phyloP scores from a whole-genome alignment of 2,888 invertebrate species.

The Tigriopus californicus region DNA sequence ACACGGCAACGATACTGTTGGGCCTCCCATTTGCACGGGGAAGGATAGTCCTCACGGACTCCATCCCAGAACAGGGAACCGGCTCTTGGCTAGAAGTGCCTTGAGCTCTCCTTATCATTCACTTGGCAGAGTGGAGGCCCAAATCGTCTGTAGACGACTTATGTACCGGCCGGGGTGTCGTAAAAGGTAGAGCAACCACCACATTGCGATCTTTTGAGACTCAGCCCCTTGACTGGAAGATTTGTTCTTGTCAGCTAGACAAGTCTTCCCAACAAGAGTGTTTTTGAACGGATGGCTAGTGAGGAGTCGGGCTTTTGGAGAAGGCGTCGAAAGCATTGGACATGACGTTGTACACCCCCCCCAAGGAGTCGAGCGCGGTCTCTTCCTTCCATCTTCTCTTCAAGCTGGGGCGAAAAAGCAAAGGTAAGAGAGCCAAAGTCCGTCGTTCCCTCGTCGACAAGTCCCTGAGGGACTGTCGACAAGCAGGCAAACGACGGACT shows the following conservation, averaged over 20 bases:
- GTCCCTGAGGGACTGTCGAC: no score
- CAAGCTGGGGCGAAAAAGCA: no score
- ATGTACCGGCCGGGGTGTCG: slow-evolving; percentile 40
- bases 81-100: neutral
- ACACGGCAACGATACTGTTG: slow-evolving; percentile 26
- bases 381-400: no score
- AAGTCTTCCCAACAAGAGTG: slow-evolving; percentile 19
- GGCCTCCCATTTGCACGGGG: slow-evolving; percentile 23
- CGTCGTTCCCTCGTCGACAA: no score
- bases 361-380: no score
- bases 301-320: no score
- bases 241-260: slow-evolving; percentile 25
- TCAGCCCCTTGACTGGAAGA: slow-evolving; percentile 29
- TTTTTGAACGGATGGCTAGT: neutral
- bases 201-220: slow-evolving; percentile 43
- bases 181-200: slow-evolving; percentile 39
- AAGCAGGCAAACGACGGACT: no score
- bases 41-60: slow-evolving; percentile 26
- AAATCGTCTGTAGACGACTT: slow-evolving; percentile 44
- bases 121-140: slow-evolving; percentile 26
- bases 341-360: no score
- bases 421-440: no score
- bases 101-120: slow-evolving; percentile 17
- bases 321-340: no score
- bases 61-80: slow-evolving; percentile 2